These are phyloP conservation scores for Illadopsis cleaveri DNA, from an alignment of 2,113 vertebrate species.

Conservation along the genomic window DNA sequence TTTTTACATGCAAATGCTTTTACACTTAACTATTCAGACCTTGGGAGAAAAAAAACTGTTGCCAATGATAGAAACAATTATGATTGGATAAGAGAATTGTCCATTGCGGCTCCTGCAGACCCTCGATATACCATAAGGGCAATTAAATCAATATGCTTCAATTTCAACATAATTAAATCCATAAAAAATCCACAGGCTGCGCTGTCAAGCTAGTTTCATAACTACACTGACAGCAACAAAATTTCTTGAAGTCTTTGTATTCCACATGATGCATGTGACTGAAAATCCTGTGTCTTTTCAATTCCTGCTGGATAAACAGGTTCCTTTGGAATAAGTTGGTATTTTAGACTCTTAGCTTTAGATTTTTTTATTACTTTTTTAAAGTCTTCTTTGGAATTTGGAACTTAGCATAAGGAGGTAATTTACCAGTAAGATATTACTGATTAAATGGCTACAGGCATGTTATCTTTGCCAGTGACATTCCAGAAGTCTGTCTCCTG, in stretches of 20 bases:
- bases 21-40: background rate
- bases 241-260: background rate
- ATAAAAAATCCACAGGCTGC: background rate
- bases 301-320: background rate
- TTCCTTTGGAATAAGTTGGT: background rate
- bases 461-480: background rate
- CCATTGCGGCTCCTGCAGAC: background rate
- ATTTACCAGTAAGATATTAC: background rate
- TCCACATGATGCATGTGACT: background rate
- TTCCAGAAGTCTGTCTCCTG: background rate
- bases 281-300: background rate
- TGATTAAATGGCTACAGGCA: background rate
- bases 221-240: background rate
- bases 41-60: background rate
- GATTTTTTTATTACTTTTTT: background rate
- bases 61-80: background rate
- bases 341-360: background rate
- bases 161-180: background rate
- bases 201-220: background rate
- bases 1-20: background rate
- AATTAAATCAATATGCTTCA: background rate
- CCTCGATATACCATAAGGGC: background rate
- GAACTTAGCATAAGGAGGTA: background rate
- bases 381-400: background rate
- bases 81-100: background rate